These are phyloP conservation scores for Drosophila pandora DNA, from an alignment of 1,140 invertebrate species.

Conservation along the genomic window DNA sequence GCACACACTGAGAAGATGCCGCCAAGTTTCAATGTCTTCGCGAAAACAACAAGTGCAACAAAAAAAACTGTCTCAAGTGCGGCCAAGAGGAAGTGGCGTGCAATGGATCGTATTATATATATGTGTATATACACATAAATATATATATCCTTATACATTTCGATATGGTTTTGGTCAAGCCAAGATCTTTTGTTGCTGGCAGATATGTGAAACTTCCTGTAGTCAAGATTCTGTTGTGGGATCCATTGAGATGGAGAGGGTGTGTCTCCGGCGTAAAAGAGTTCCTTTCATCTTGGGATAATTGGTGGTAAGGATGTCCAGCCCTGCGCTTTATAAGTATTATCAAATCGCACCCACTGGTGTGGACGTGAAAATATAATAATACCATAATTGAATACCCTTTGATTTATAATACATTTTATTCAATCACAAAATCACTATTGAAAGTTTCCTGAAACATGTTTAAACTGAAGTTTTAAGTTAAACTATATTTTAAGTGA, in stretches of 20 bases:
- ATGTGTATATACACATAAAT: constrained; percentile 22
- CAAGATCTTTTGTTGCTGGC: constrained; percentile 67
- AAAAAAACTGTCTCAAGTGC: constrained; percentile 74
- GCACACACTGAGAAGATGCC: constrained; percentile 51
- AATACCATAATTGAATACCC: background rate
- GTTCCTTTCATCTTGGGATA: constrained; percentile 54
- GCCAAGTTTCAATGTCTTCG: constrained; percentile 32
- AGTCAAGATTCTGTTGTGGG: constrained; percentile 64
- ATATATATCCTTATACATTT: constrained; percentile 21
- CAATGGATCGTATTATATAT: constrained; percentile 35
- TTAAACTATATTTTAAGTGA: background rate
- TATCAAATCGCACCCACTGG: constrained; percentile 50
- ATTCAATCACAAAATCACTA: background rate
- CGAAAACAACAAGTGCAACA: constrained; percentile 62
- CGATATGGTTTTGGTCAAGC: constrained; percentile 56
- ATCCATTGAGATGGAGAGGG: constrained; percentile 70
- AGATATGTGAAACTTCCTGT: constrained; percentile 78
- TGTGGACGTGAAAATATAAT: background rate
- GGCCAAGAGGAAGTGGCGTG: constrained; percentile 67
- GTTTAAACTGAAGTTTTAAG: no score
- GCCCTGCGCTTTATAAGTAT: constrained; percentile 50
- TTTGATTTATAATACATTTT: background rate
- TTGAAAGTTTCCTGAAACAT: no score
- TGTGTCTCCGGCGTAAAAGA: constrained; percentile 56
- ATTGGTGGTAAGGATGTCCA: constrained; percentile 54